These are phyloP conservation scores for Clarias fuscus DNA, from an alignment of 2,797 vertebrate genomes.

Conservation along the genomic window DNA sequence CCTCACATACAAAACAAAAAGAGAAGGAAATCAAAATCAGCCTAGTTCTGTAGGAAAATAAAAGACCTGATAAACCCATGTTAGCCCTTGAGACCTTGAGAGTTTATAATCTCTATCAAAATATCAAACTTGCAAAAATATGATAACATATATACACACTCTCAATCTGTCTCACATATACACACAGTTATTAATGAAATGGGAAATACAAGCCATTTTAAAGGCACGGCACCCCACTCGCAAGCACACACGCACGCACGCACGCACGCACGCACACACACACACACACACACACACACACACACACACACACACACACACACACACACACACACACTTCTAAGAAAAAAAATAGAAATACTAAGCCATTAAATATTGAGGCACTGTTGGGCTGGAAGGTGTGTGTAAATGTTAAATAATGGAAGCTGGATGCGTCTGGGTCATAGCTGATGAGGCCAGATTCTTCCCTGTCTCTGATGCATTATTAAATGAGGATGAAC, in stretches of 20 bases:
- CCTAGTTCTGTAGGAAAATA: neutral
- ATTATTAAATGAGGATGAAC: constrained; percentile 99
- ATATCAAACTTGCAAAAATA: neutral
- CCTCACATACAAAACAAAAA: neutral
- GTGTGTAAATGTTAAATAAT: constrained; percentile 99
- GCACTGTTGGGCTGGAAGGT: constrained; percentile 94
- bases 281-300: neutral
- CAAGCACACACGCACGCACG: neutral
- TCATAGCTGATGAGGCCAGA: constrained; percentile 88
- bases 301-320: neutral
- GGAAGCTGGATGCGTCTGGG: constrained; percentile 86
- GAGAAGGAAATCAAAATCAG: neutral
- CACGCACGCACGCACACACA: neutral
- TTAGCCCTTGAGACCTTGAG: neutral
- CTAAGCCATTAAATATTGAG: constrained; percentile 93
- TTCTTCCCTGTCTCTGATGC: constrained; percentile 90
- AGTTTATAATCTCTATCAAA: neutral
- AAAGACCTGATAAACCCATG: neutral
- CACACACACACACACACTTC: constrained; percentile 4
- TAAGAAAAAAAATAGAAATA: constrained; percentile 36
- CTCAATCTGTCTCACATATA: constrained; percentile 36
- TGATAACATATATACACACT: neutral
- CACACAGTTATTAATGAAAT: constrained; percentile 47
- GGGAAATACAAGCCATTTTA: constrained; percentile 61
- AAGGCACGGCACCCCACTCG: constrained; percentile 32